phyloP scores from a whole-genome alignment of 1,140 invertebrate genomes.

The Drosophila rhopaloa region DNA sequence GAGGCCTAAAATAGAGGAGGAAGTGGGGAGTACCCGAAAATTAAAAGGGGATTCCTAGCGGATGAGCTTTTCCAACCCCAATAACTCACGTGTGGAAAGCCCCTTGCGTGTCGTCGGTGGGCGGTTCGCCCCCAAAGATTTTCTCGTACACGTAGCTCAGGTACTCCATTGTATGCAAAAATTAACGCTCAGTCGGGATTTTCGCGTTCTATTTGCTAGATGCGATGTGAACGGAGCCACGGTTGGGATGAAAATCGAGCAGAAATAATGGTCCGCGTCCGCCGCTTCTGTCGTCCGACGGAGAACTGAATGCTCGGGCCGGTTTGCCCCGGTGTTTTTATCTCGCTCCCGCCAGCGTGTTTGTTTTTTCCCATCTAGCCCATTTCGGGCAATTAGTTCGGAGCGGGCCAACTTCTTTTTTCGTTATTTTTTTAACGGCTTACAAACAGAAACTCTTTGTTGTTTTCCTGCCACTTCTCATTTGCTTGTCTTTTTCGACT shows the following conservation, averaged over 20 bases:
- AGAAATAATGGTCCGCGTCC: constrained; percentile 29
- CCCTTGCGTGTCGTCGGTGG: constrained; percentile 38
- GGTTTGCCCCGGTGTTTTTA: constrained; percentile 60
- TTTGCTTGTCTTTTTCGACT: constrained; percentile 31
- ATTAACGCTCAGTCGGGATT: constrained; percentile 33
- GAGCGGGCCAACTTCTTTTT: constrained; percentile 28
- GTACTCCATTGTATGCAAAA: constrained; percentile 76
- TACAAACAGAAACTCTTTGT: constrained; percentile 8
- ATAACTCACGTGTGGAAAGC: constrained; percentile 55
- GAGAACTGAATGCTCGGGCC: constrained; percentile 55
- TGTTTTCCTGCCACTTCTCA: constrained; percentile 16
- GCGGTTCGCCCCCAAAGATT: constrained; percentile 50
- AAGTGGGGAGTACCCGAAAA: not conserved
- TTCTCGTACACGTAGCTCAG: constrained; percentile 70
- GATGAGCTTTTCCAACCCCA: not conserved
- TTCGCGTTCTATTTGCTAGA: constrained; percentile 39
- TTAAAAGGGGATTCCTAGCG: not conserved
- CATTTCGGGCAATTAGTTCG: constrained; percentile 52
- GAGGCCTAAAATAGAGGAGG: constrained; percentile 44
- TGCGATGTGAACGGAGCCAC: not conserved
- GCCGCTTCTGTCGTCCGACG: constrained; percentile 53
- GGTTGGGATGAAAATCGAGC: not conserved
- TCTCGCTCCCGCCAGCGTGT: constrained; percentile 24
- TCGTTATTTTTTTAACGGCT: not conserved
- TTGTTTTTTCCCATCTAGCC: constrained; percentile 42